Percentiles rank a stretch among this genome's conserved stretches.
These are phyloP conservation scores for Drosophila jambulina DNA, from an alignment of 1,140 invertebrate genomes.

Conservation along the genomic window DNA sequence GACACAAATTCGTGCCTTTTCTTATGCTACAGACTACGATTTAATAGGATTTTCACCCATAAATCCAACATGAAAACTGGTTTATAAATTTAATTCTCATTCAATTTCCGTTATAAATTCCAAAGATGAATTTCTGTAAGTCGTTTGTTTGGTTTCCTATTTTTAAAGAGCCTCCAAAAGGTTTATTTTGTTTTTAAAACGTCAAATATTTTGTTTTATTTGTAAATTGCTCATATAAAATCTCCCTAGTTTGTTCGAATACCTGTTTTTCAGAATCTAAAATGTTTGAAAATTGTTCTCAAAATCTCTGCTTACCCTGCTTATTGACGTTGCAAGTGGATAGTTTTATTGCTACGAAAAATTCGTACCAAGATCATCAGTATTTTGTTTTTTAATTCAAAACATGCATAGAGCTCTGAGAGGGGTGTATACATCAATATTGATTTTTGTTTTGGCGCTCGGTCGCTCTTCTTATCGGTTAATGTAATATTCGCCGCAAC, in stretches of 20 bases:
- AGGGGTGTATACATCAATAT: not conserved
- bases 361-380: conserved; percentile 7
- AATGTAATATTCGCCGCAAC: conserved; percentile 89
- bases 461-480: not conserved
- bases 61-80: not conserved
- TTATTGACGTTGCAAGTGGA: conserved; percentile 2
- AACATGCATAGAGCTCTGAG: conserved; percentile 5
- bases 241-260: not conserved
- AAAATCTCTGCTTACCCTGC: not conserved
- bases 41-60: not conserved
- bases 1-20: conserved; percentile 7
- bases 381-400: not conserved
- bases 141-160: conserved; percentile 2
- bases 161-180: conserved; percentile 50
- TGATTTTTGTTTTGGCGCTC: not conserved
- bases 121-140: not conserved
- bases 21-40: not conserved
- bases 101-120: not conserved
- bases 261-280: not conserved
- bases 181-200: not conserved
- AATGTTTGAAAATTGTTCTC: not conserved
- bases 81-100: not conserved
- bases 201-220: conserved; percentile 2
- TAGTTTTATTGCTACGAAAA: conserved; percentile 6
- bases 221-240: conserved; percentile 55